Evolutionary conservation across 2,888 invertebrate species (phyloP), one percentile per base, ranked within the genome.

Genomic region (Malacosoma neustria): DNA sequence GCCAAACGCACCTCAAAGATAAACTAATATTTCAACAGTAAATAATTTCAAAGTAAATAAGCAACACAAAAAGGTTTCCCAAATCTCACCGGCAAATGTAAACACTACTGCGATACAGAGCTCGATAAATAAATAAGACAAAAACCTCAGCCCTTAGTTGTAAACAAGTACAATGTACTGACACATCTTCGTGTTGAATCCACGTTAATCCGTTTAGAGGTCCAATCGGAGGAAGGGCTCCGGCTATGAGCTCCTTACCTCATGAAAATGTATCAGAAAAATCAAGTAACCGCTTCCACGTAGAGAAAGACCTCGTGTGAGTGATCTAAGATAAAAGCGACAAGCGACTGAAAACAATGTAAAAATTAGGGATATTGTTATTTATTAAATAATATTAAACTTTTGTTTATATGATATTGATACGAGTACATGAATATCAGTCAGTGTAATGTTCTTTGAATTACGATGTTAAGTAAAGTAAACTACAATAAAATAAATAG

Each of bases 191-290:
- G 22, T 22, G 22, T 22, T 22, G 22, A 22, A 22, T 22, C 22
- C 22, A 22, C 22, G 64, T 62, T 75, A 72, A 77, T 73, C 71
- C 68, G 69, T 73, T 71, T 68, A 74, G 64, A 56, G 57, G 59
- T 51, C 62, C 70, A 74, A 73, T 71, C 68, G 61, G 50, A 55
- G 54, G 48, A 49, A 56, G 52, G 60, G 54, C 55, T 58, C 47
- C 53, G 53, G 44, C 63, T 54, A 60, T 64, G 61, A 55, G 60
- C 59, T 61, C 54, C 63, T 63, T 55, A 61, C 69, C 82, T 82
- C 84, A 84, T 84, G 84, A 84, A 84, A 84, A 84, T 84, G 84
- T 84, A 84, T 81, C 80, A 80, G 71, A 80, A 81, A 80, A 84
- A 81, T 81, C 81, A 74, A 82, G 76, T 73, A 72, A 63, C 72